A percentile compares a stretch with the other conserved stretches of the same genome.
Conservation (phyloP, 1,140 invertebrate species). For the Drosophila lacteicornis region DNA sequence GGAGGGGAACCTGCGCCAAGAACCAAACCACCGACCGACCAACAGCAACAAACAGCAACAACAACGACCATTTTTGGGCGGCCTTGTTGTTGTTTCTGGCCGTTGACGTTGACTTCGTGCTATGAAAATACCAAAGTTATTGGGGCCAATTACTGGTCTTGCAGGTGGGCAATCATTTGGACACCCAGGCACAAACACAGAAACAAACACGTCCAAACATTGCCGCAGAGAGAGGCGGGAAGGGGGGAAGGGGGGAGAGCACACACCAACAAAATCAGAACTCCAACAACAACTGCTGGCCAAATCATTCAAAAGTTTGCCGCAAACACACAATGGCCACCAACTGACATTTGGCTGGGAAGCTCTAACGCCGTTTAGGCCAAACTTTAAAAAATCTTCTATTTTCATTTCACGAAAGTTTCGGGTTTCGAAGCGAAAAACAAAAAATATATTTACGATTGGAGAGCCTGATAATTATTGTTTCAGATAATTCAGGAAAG, state of each 20-base stretch:
- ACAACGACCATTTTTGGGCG: constrained; percentile 69
- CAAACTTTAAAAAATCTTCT: background rate
- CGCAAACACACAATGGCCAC: constrained; percentile 33
- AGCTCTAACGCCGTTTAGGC: constrained; percentile 4
- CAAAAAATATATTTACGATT: background rate
- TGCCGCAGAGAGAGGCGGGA: background rate
- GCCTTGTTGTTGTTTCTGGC: constrained; percentile 49
- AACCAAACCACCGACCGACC: constrained; percentile 33
- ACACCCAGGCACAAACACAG: constrained; percentile 38
- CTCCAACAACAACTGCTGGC: constrained; percentile 1
- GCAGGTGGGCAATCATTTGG: constrained; percentile 74
- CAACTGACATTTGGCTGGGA: constrained; percentile 15
- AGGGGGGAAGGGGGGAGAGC: constrained; percentile 1
- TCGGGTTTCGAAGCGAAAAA: background rate
- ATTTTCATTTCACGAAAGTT: background rate
- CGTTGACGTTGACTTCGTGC: constrained; percentile 54
- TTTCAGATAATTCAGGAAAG: no score
- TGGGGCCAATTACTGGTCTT: constrained; percentile 82
- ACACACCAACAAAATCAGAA: constrained; percentile 12
- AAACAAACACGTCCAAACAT: constrained; percentile 19
- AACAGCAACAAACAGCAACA: constrained; percentile 13
- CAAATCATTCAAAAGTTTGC: constrained; percentile 46
- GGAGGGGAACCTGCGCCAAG: constrained; percentile 36
- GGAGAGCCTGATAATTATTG: background rate
- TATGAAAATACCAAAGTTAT: constrained; percentile 82